phyloP scores from a whole-genome alignment of 2,888 invertebrate species.

The Neocrepidodera transversa region DNA sequence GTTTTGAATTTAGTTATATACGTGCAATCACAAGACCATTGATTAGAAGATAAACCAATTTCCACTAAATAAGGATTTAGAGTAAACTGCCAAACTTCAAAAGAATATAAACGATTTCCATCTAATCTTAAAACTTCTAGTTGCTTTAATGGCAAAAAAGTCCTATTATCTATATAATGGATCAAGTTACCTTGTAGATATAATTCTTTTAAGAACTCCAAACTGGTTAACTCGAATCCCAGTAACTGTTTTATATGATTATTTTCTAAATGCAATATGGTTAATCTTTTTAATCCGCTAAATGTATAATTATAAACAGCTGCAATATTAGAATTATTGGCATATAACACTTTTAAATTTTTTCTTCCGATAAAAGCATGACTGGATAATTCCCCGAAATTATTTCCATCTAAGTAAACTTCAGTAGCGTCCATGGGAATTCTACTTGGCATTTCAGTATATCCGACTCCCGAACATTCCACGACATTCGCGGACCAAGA shows the following conservation, averaged over 20 bases:
- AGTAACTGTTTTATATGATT: conserved; percentile 81
- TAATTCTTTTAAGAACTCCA: conserved; percentile 83
- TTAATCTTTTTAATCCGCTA: conserved; percentile 81
- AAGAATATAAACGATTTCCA: conserved; percentile 81
- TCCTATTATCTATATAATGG: conserved; percentile 82
- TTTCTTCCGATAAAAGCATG: conserved; percentile 93
- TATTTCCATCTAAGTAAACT: conserved; percentile 91
- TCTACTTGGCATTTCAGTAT: conserved; percentile 82
- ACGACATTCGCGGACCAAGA: conserved; percentile 93
- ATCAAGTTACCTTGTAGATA: conserved; percentile 88
- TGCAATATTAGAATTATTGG: conserved; percentile 87
- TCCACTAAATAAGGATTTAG: conserved; percentile 87
- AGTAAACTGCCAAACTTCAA: conserved; percentile 86
- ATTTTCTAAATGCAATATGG: conserved; percentile 85
- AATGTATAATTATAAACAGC: conserved; percentile 89
- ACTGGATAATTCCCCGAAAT: conserved; percentile 84
- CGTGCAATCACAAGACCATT: conserved; percentile 91
- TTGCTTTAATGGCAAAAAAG: conserved; percentile 80
- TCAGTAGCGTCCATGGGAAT: conserved; percentile 97
- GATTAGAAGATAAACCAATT: conserved; percentile 82
- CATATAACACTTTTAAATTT: conserved; percentile 84
- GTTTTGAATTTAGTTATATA: conserved; percentile 80
- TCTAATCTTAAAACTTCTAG: conserved; percentile 86
- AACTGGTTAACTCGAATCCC: conserved; percentile 82
- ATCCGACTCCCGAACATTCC: conserved; percentile 84